These are phyloP conservation scores for Parnassius orleans DNA, from an alignment of 2,888 invertebrate species.

Conservation along the genomic window DNA sequence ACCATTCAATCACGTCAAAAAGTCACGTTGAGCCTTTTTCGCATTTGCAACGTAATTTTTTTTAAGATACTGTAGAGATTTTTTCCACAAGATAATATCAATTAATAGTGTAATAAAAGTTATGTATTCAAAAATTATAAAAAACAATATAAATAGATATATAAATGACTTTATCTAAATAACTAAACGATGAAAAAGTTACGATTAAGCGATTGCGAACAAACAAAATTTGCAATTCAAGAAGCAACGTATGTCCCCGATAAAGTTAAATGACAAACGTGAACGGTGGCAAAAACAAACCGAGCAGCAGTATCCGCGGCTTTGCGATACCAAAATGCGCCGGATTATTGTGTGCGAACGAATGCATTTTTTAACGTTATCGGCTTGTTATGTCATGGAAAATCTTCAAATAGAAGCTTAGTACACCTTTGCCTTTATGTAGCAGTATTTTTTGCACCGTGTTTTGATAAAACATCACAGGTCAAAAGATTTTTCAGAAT, in stretches of 20 bases:
- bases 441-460: no score
- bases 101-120: no score
- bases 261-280: slow-evolving; percentile 32
- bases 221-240: slow-evolving; percentile 61
- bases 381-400: slow-evolving; percentile 5
- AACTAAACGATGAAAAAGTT: slow-evolving; percentile 28
- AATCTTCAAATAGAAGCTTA: slow-evolving; percentile 11
- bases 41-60: no score
- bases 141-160: no score
- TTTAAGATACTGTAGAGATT: no score
- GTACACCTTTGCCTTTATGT: no score
- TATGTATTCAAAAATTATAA: no score
- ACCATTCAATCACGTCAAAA: neutral
- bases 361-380: slow-evolving; percentile 20
- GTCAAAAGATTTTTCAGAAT: no score
- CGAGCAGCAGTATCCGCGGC: slow-evolving; percentile 27
- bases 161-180: no score
- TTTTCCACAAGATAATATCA: no score
- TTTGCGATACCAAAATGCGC: slow-evolving; percentile 24
- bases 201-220: slow-evolving; percentile 38
- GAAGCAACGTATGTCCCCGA: slow-evolving; percentile 41
- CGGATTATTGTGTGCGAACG: slow-evolving; percentile 37
- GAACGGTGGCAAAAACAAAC: neutral
- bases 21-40: neutral
- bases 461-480: no score